Conservation (phyloP, 2,888 invertebrate genomes). For the Tenthredo notha region DNA sequence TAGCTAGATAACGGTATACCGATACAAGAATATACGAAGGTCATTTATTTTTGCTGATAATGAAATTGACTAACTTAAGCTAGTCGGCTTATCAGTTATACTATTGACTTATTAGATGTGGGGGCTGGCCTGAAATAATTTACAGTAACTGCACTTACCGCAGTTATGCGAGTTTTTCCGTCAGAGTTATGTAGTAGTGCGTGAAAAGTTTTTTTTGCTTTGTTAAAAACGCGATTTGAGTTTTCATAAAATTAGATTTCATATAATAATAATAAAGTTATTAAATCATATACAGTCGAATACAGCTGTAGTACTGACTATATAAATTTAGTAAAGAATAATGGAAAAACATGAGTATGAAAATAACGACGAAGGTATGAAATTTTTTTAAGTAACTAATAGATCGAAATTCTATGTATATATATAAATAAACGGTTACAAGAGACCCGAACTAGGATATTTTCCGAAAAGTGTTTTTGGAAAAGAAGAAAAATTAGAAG, state of each 20-base stretch:
- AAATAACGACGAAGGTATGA: background rate
- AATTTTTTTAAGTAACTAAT: too few relatives aligned
- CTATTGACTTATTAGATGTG: background rate
- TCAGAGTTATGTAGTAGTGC: too few relatives aligned
- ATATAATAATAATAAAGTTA: background rate
- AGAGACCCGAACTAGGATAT: background rate
- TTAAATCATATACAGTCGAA: background rate
- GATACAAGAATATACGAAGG: background rate
- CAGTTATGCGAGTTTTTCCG: too few relatives aligned
- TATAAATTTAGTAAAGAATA: background rate
- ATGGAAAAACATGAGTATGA: background rate
- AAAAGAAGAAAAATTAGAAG: background rate
- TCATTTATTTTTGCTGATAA: background rate
- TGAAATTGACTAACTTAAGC: background rate
- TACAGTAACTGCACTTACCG: background rate
- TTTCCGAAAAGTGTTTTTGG: background rate
- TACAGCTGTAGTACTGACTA: background rate
- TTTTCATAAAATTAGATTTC: background rate
- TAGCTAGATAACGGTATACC: background rate
- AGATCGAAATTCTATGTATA: background rate
- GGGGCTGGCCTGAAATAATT: background rate
- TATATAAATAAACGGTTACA: too few relatives aligned
- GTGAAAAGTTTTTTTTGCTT: background rate
- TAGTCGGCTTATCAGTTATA: background rate
- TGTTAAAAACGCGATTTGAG: background rate